Evolutionary conservation across 2,113 vertebrate genomes (phyloP).

Genomic region (Jacana jacana): DNA sequence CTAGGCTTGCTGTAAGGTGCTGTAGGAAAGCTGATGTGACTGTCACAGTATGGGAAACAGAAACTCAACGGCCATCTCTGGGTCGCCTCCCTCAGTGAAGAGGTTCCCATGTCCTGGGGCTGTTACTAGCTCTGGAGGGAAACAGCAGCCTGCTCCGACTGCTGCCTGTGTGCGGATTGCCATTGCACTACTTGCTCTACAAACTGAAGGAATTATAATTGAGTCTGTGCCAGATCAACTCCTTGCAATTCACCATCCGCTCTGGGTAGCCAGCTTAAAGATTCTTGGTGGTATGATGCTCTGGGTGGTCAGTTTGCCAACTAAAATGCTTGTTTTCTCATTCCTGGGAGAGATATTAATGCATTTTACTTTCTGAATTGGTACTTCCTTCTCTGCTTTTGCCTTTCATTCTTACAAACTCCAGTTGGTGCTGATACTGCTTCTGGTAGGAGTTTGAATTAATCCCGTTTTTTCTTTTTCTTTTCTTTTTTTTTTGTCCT

Average conservation of each 20-base stretch:
- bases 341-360: neutral
- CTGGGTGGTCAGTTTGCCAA: neutral
- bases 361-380: neutral
- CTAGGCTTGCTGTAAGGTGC: neutral
- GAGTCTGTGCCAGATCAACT: neutral
- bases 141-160: neutral
- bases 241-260: neutral
- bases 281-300: neutral
- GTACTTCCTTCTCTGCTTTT: neutral
- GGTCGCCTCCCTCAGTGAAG: neutral
- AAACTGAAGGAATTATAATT: neutral
- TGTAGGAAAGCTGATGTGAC: neutral
- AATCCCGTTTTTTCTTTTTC: neutral
- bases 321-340: neutral
- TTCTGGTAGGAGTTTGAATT: neutral
- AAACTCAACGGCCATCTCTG: neutral
- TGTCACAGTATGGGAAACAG: neutral
- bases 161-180: neutral
- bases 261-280: neutral
- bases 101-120: neutral
- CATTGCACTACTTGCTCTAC: neutral
- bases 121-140: neutral
- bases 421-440: neutral
- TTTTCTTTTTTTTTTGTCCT: neutral
- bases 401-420: neutral